These are phyloP conservation scores for Tetragonisca angustula DNA, from an alignment of 2,888 invertebrate genomes.

Conservation along the genomic window DNA sequence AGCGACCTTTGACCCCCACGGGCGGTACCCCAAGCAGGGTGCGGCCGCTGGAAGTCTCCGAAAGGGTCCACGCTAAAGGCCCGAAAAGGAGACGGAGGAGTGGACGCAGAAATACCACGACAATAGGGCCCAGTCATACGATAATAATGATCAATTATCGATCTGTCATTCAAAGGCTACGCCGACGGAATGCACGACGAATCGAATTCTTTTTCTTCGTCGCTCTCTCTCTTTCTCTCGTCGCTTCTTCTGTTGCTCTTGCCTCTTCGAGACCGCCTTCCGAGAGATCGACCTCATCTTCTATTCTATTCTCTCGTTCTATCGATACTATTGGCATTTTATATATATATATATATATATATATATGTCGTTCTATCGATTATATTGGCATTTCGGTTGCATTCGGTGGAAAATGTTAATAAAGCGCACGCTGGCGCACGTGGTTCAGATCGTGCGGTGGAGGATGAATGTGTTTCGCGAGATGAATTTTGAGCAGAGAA, in stretches of 20 bases:
- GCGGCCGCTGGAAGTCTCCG: constrained; percentile 76
- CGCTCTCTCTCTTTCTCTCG: no score
- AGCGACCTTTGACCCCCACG: constrained; percentile 76
- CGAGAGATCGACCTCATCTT: constrained; percentile 4
- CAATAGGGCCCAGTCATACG: constrained; percentile 79
- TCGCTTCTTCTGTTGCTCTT: constrained; percentile 41
- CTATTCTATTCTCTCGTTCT: not conserved
- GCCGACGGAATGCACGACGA: constrained; percentile 80
- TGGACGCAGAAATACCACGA: constrained; percentile 70
- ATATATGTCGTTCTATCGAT: not conserved
- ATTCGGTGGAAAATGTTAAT: constrained; percentile 44
- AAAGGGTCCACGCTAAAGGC: constrained; percentile 62
- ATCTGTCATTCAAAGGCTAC: constrained; percentile 81
- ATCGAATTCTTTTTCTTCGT: constrained; percentile 74
- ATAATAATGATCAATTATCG: constrained; percentile 83
- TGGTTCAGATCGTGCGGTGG: no score
- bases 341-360: no score
- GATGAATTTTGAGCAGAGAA: no score
- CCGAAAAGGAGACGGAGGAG: constrained; percentile 69
- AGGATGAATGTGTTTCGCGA: no score
- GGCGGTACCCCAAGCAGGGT: constrained; percentile 76
- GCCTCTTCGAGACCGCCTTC: constrained; percentile 50
- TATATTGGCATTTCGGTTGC: constrained; percentile 37
- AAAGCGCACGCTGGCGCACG: not conserved
- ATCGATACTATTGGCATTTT: constrained; percentile 25